Evolutionary conservation across 2,888 invertebrate species (phyloP).

Genomic region (Hydroisotoma schaefferi): DNA sequence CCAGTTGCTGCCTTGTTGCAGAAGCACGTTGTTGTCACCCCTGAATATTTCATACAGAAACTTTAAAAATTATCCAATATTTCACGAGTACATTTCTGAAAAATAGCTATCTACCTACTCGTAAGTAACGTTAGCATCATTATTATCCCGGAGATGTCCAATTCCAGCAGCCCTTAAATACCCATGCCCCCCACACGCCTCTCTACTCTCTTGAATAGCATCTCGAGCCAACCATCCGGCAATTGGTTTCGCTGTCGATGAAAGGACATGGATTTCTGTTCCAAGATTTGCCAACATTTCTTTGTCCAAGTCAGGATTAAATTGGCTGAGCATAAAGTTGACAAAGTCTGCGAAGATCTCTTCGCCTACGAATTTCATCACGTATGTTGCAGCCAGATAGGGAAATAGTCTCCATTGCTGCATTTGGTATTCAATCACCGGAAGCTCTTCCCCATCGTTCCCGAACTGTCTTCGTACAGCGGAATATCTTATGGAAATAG

Average conservation of each 20-base stretch:
- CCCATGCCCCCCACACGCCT: conserved; percentile 66
- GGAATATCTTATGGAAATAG: conserved; percentile 58
- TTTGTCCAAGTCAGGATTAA: conserved; percentile 29
- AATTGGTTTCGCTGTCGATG: conserved; percentile 59
- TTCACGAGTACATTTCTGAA: no score
- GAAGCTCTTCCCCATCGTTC: conserved; percentile 36
- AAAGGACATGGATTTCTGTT: conserved; percentile 58
- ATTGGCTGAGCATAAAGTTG: conserved; percentile 38
- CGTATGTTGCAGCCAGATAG: conserved; percentile 54
- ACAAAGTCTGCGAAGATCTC: conserved; percentile 48
- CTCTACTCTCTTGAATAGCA: conserved; percentile 77
- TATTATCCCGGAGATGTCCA: conserved; percentile 77
- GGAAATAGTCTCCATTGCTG: conserved; percentile 58
- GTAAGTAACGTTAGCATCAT: conserved; percentile 85
- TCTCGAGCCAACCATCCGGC: conserved; percentile 82
- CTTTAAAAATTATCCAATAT: background rate
- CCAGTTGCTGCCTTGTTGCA: conserved; percentile 86
- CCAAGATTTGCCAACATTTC: conserved; percentile 50
- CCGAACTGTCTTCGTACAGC: conserved; percentile 53
- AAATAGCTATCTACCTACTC: conserved; percentile 58
- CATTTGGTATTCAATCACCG: conserved; percentile 47
- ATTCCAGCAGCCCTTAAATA: conserved; percentile 77
- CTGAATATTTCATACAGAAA: conserved; percentile 1
- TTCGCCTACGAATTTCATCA: conserved; percentile 52
- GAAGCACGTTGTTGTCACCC: conserved; percentile 85